Conservation (phyloP, 2,797 vertebrate genomes). For the Mus caroli region DNA sequence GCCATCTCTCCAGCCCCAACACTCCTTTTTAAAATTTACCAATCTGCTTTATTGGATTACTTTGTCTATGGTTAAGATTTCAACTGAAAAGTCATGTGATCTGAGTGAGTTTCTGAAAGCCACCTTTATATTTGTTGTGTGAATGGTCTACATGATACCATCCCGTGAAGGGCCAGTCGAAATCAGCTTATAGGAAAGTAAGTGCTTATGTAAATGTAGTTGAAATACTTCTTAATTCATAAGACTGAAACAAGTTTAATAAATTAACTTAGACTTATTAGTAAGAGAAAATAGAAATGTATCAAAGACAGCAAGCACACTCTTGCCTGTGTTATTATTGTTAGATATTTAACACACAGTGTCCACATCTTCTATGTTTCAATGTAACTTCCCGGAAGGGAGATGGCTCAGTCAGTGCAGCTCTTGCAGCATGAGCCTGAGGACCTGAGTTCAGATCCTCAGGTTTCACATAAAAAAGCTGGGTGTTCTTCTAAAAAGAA, state of each 20-base stretch:
- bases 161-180: neutral
- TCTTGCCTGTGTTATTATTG: neutral
- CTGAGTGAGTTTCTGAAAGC: neutral
- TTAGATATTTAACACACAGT: neutral
- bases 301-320: neutral
- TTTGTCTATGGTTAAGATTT: neutral
- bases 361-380: neutral
- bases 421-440: neutral
- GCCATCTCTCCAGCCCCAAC: neutral
- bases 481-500: neutral
- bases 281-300: neutral
- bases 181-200: neutral
- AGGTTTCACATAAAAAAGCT: neutral
- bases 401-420: neutral
- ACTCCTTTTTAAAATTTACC: neutral
- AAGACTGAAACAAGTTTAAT: neutral
- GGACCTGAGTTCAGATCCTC: neutral
- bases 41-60: neutral
- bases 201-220: neutral
- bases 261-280: neutral
- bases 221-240: neutral
- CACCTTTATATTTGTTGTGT: neutral
- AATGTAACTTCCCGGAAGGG: neutral
- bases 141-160: neutral
- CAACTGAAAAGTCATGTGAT: neutral